These are phyloP conservation scores for Lepus europaeus DNA, from an alignment of 2,113 vertebrate genomes.

Conservation along the genomic window DNA sequence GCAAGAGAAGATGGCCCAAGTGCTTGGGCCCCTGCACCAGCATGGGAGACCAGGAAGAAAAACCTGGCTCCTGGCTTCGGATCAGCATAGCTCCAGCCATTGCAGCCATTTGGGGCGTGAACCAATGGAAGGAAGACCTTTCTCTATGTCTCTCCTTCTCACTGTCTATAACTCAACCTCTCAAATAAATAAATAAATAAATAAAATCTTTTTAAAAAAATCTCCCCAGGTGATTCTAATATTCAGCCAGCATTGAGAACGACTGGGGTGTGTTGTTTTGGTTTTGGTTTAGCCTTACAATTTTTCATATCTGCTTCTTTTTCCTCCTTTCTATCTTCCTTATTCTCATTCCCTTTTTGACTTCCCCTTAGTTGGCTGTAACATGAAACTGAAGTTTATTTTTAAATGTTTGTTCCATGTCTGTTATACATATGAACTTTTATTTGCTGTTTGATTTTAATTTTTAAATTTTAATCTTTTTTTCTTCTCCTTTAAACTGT, in stretches of 20 bases:
- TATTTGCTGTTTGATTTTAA: neutral
- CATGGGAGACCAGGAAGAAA: no score
- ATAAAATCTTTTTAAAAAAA: neutral
- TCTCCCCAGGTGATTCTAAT: neutral
- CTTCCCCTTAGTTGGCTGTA: neutral
- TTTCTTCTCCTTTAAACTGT: neutral
- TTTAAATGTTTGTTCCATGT: neutral
- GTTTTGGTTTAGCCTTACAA: neutral
- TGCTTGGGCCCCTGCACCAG: no score
- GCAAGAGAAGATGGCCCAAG: no score
- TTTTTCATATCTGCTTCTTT: neutral
- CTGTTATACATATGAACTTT: neutral
- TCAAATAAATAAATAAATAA: no score
- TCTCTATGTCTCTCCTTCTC: no score
- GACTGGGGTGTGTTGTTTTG: neutral
- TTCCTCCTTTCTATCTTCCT: neutral
- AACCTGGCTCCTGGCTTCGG: no score
- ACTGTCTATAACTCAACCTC: no score
- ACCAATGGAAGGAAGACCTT: no score
- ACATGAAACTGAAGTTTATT: neutral
- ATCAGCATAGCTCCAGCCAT: no score
- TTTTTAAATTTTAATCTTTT: constrained; percentile 29
- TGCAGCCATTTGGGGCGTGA: no score
- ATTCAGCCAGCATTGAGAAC: neutral
- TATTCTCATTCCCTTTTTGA: neutral